A percentile compares a stretch with the other conserved stretches of the same genome.
Evolutionary conservation across 1,140 invertebrate genomes (phyloP).

Genomic region (Lordiphosa clarofinis): DNA sequence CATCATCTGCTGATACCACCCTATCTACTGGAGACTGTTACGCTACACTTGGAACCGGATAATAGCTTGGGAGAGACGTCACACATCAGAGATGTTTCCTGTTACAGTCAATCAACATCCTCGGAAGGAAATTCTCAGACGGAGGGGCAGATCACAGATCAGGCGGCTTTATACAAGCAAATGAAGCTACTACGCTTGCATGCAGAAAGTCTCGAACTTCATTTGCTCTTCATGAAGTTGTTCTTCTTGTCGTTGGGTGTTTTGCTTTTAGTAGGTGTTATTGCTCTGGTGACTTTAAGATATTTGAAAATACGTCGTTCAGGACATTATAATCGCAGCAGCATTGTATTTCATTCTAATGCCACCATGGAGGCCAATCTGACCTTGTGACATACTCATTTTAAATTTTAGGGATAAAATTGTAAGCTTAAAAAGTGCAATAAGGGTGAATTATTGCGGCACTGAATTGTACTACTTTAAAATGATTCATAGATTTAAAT

Average conservation of each 20-base stretch:
- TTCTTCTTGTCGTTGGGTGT: slow-evolving; percentile 34
- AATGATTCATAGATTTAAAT: too few relatives aligned
- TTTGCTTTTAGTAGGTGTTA: slow-evolving; percentile 18
- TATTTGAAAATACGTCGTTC: slow-evolving; percentile 45
- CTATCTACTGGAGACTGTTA: slow-evolving; percentile 39
- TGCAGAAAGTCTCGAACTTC: slow-evolving; percentile 46
- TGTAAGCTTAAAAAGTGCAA: too few relatives aligned
- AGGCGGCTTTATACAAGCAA: slow-evolving; percentile 38
- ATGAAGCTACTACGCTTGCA: slow-evolving; percentile 47
- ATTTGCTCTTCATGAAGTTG: slow-evolving; percentile 55
- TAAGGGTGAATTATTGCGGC: too few relatives aligned
- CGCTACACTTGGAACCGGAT: slow-evolving; percentile 69
- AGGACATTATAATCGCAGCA: slow-evolving; percentile 53
- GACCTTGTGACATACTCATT: slow-evolving; percentile 16
- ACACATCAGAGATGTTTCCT: slow-evolving; percentile 71
- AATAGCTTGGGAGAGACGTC: slow-evolving; percentile 48
- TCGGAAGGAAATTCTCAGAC: not conserved
- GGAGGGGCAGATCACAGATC: slow-evolving; percentile 14
- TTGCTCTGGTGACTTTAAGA: slow-evolving; percentile 20
- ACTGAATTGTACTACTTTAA: too few relatives aligned
- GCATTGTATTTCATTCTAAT: slow-evolving; percentile 68
- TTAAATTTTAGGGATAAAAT: too few relatives aligned
- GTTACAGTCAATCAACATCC: slow-evolving; percentile 35
- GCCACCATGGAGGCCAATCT: slow-evolving; percentile 63
- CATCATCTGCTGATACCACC: slow-evolving; percentile 64